Percentiles rank a stretch among this genome's conserved stretches.
Conservation (phyloP, 2,797 vertebrate species). For the Acanthurus lineatus region DNA sequence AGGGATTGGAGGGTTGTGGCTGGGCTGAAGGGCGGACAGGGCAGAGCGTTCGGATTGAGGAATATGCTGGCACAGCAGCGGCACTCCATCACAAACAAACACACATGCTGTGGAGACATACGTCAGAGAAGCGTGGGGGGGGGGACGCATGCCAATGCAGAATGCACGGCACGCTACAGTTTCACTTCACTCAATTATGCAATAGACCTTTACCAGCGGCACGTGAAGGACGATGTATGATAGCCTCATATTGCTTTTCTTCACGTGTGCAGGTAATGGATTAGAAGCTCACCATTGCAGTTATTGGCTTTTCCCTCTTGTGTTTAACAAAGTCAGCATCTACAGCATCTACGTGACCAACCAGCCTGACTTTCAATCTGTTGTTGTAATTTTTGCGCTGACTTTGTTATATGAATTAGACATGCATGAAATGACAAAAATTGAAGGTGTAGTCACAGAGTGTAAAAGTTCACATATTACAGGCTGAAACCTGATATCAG, state of each 20-base stretch:
- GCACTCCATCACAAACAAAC: conserved; percentile 54
- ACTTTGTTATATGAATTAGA: conserved; percentile 32
- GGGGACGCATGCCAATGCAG: conserved; percentile 59
- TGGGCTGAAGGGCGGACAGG: conserved; percentile 65
- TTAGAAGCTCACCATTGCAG: conserved; percentile 34
- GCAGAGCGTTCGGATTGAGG: conserved; percentile 59
- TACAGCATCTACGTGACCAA: conserved; percentile 21
- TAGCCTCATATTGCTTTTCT: conserved; percentile 36
- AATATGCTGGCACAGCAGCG: conserved; percentile 81
- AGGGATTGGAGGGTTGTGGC: conserved; percentile 43
- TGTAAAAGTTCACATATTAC: conserved; percentile 15
- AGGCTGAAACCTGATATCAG: conserved; percentile 38
- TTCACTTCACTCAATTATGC: conserved; percentile 65
- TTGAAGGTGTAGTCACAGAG: conserved; percentile 25
- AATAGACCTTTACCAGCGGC: conserved; percentile 71
- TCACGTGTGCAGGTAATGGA: conserved; percentile 54
- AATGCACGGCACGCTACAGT: conserved; percentile 30
- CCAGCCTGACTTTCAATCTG: conserved; percentile 40
- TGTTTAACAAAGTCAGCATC: conserved; percentile 61
- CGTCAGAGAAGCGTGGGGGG: conserved; percentile 21
- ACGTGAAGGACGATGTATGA: conserved; percentile 71
- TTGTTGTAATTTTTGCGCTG: conserved; percentile 33
- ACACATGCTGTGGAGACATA: conserved; percentile 50
- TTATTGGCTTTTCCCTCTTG: conserved; percentile 58
- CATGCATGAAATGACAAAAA: conserved; percentile 34